These are phyloP conservation scores for Epinephelus moara DNA, from an alignment of 2,113 vertebrate genomes.

Conservation along the genomic window DNA sequence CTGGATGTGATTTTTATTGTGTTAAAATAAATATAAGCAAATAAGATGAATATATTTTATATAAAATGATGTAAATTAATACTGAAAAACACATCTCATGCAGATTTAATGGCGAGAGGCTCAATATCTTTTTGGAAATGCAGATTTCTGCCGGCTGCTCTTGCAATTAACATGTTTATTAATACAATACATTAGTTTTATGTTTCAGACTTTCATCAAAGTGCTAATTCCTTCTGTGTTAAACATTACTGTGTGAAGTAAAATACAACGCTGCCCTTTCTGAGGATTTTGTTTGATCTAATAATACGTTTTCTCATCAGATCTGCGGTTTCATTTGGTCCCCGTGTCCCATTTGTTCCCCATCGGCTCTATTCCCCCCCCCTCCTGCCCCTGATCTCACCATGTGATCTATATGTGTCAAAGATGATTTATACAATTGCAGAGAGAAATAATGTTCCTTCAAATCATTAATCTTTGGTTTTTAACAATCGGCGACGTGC, in stretches of 20 bases:
- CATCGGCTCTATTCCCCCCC: background rate
- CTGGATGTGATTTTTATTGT: background rate
- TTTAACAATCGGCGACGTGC: conserved; percentile 57
- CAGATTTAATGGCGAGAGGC: background rate
- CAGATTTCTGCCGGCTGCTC: background rate
- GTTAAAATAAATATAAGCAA: background rate
- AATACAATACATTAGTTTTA: conserved; percentile 24
- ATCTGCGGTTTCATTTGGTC: conserved; percentile 40
- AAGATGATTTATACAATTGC: conserved; percentile 64
- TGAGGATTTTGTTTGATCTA: conserved; percentile 20
- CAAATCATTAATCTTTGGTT: conserved; percentile 68
- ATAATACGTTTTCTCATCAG: conserved; percentile 32
- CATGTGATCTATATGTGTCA: conserved; percentile 65
- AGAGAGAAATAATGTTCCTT: conserved; percentile 56
- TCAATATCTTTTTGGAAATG: conserved; percentile 9
- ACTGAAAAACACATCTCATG: background rate
- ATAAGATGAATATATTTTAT: background rate
- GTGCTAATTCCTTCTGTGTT: conserved; percentile 1
- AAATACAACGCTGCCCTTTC: conserved; percentile 11
- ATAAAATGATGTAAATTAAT: background rate
- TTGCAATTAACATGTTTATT: conserved; percentile 30
- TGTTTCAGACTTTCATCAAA: conserved; percentile 13
- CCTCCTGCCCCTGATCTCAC: conserved; percentile 20
- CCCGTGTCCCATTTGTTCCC: conserved; percentile 22
- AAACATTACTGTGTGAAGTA: conserved; percentile 13